Evolutionary conservation across 2,113 vertebrate genomes (phyloP).

Genomic region (Pungitius pungitius): DNA sequence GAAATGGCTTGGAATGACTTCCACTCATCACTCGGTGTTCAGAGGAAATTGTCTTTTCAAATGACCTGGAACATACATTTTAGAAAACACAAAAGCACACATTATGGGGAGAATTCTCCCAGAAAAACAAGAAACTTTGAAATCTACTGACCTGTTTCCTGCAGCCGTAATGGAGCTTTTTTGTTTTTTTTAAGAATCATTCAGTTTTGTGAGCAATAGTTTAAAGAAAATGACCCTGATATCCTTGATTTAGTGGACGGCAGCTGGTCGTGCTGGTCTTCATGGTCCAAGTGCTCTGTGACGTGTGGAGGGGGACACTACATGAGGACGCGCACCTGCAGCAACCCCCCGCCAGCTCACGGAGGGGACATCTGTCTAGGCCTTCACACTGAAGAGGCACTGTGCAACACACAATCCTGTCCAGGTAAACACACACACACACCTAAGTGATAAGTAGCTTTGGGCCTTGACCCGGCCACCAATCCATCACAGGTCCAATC

Average conservation of each 20-base stretch:
- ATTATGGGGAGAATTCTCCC: not conserved
- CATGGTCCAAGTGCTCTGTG: slow-evolving; percentile 96
- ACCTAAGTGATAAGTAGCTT: slow-evolving; percentile 46
- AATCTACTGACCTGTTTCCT: not conserved
- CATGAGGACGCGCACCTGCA: slow-evolving; percentile 94
- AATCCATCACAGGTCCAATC: slow-evolving; percentile 56
- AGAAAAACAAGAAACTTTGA: slow-evolving; percentile 8
- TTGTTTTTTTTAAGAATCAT: not conserved
- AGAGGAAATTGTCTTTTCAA: slow-evolving; percentile 47
- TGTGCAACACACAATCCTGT: slow-evolving; percentile 93
- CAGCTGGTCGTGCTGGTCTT: slow-evolving; percentile 96
- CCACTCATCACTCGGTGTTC: slow-evolving; percentile 23
- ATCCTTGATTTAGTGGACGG: slow-evolving; percentile 87
- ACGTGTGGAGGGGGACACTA: slow-evolving; percentile 96
- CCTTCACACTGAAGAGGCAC: slow-evolving; percentile 94
- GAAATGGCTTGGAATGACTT: slow-evolving; percentile 47
- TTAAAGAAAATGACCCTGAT: slow-evolving; percentile 3
- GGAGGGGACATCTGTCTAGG: slow-evolving; percentile 98
- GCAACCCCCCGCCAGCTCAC: slow-evolving; percentile 89
- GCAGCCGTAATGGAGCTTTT: not conserved
- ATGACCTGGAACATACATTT: slow-evolving; percentile 42
- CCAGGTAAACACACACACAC: slow-evolving; percentile 82
- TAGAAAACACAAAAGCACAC: slow-evolving; percentile 1
- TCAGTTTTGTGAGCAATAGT: not conserved
- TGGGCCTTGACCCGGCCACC: slow-evolving; percentile 29